Base-by-base conservation (phyloP, 2,888 invertebrate species). In the Catonia carolina region DNA sequence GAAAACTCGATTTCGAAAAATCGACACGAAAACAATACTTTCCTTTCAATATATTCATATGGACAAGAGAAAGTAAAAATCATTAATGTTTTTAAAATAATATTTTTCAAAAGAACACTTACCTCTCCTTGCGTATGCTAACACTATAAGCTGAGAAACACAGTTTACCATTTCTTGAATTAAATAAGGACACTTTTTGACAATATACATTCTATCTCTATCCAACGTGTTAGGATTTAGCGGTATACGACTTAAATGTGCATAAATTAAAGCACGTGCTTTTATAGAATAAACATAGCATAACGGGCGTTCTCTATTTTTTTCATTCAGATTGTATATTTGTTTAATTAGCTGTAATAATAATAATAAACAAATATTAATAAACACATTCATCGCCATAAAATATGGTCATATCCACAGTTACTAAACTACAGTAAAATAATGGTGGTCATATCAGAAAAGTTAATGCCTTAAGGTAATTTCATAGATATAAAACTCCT, bases 111-210 rank as follows among this genome's bases (percentile, higher is more conserved):
- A n/a, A n/a, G n/a, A 39, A 47, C 18, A 77, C 84, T 81, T 74
- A 88, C 90, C 84, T 78, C 94, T 83, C 64, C 91, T 82, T 59
- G 93, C 90, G 71, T 93, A 91, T 12, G 91, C 92, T 60, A 95
- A 78, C 70, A 94, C 83, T 58, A 95, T 92, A 42, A 98, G 79
- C 71, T 96, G 94, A 69, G 95, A 91, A 12, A 94, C 89, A 71
- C 95, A 93, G 69, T 89, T 91, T 54, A 98, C 89, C 91, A 98
- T 96, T 75, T 99, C 98, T 67, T 96, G 92, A 54, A 99, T 86
- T 41, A 99, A 81, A 72, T 93, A 93, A 0, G 97, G 96, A 71
- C 92, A 90, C 71, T 96, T 93, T 64, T 86, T 88, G 47, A 91
- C 83, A 54, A 92, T 80, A 67, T 87, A 86, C 66, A 87, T 82